Evolutionary conservation across 2,888 invertebrate species (phyloP).

Genomic region (Alloscopus bannaensis): DNA sequence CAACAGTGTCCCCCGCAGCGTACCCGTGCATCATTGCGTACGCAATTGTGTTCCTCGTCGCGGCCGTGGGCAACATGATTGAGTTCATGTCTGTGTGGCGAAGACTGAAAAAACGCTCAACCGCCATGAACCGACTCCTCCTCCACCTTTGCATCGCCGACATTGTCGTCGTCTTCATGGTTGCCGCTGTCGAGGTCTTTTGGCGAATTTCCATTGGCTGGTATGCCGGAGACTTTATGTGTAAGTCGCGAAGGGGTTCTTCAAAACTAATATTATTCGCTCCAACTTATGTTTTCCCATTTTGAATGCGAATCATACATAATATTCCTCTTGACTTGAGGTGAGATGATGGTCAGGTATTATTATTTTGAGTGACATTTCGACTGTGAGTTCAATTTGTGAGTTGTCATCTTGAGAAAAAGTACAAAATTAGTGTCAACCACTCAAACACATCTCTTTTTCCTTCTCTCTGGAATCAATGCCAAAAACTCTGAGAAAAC

Average conservation of each 20-base stretch:
- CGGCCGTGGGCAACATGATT: slow-evolving; percentile 65
- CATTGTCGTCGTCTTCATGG: slow-evolving; percentile 63
- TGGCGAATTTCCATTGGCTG: slow-evolving; percentile 68
- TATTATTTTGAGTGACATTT: no score
- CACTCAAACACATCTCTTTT: no score
- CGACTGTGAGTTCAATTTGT: no score
- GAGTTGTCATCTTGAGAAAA: no score
- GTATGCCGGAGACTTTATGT: slow-evolving; percentile 66
- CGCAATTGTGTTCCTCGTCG: slow-evolving; percentile 62
- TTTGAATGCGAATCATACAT: no score
- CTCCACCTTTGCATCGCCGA: slow-evolving; percentile 69
- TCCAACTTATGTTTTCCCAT: no score
- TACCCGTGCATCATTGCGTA: slow-evolving; percentile 65
- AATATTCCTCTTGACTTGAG: no score
- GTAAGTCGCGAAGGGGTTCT: slow-evolving; percentile 57
- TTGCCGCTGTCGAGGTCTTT: slow-evolving; percentile 62
- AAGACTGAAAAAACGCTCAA: slow-evolving; percentile 56
- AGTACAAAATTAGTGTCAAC: no score
- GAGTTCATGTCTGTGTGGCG: slow-evolving; percentile 63
- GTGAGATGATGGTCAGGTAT: no score
- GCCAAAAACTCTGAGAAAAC: no score
- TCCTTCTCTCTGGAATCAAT: no score
- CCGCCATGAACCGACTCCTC: slow-evolving; percentile 68
- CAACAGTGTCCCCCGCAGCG: slow-evolving; percentile 53
- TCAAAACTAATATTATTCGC: no score